phyloP scores from a whole-genome alignment of 2,113 vertebrate species.

The Todiramphus saurophagus region DNA sequence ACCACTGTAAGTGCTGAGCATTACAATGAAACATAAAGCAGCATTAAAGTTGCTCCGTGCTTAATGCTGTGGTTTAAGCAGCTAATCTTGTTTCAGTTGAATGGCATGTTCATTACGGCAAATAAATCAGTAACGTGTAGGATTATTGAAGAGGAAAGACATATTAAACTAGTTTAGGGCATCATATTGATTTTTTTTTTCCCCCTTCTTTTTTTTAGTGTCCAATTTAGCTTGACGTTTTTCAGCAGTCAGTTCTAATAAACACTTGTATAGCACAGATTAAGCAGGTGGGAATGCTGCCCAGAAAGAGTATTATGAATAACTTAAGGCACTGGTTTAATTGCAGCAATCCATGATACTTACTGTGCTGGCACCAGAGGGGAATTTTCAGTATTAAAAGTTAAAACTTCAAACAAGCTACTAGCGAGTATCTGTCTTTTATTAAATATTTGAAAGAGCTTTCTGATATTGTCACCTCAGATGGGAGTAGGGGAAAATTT shows the following conservation, averaged over 20 bases:
- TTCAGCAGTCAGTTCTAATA: slow-evolving; percentile 66
- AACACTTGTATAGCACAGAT: slow-evolving; percentile 34
- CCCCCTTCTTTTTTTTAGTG: neutral
- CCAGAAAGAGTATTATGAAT: slow-evolving; percentile 70
- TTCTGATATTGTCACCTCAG: neutral
- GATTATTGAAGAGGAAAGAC: slow-evolving; percentile 62
- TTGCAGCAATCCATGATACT: slow-evolving; percentile 71
- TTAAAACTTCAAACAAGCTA: slow-evolving; percentile 1
- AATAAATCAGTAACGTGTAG: slow-evolving; percentile 39
- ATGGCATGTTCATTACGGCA: slow-evolving; percentile 56
- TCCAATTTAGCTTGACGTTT: slow-evolving; percentile 41
- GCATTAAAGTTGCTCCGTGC: neutral
- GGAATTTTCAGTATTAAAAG: slow-evolving; percentile 51
- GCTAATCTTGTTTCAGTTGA: slow-evolving; percentile 49
- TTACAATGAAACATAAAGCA: slow-evolving; percentile 14
- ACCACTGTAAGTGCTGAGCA: neutral
- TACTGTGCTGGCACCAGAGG: slow-evolving; percentile 54
- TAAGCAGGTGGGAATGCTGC: slow-evolving; percentile 67
- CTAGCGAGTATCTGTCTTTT: neutral
- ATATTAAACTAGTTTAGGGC: slow-evolving; percentile 60
- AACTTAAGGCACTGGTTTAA: slow-evolving; percentile 67
- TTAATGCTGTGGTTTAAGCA: slow-evolving; percentile 36
- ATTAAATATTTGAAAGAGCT: neutral
- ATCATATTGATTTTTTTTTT: slow-evolving; percentile 34
- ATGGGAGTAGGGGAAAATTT: neutral